Base-by-base conservation (phyloP, 2,888 invertebrate species). In the Ormyrus labotus region DNA sequence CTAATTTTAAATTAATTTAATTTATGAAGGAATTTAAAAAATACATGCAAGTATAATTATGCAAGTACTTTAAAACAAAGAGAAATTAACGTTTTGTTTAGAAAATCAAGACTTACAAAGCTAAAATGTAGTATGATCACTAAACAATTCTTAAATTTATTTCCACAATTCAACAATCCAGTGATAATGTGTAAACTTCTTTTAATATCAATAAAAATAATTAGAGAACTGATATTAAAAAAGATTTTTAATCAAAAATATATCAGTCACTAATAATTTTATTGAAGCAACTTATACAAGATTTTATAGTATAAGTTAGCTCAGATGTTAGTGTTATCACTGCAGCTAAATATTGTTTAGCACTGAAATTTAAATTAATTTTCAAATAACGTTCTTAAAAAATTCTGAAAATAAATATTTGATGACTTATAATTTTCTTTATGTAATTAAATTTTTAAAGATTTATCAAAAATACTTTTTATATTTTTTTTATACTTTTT, bases 81-180 rank as follows among this genome's bases (percentile, higher is more conserved):
- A 11, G 47, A 68, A 19, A 19, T 19, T 1, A 19, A 19, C 1
- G 19, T 19, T 19, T 2, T 19, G 1, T 19, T 19, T 19, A 19
- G 19, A 19, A 19, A 19, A 19, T 19, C 19, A 19, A 19, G 19
- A 19, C 19, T 19, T 19, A 19, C 1, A 19, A 19, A 19, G 19
- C 19, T 19, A 19, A 19, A 19, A 19, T 19, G 19, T 19, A 19
- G 19, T 19, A 19, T 1, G 19, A 19, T 19, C 19, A 19, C 19
- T 19, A 19, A 19, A 47, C 60, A 55, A 78, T 71, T 58, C 53
- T 47, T 58, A 57, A 78, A 7, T 57, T 75, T 34, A 19, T 19
- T 19, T 19, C 19, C 19, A 34, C 6, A n/a, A 47, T 69, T 80
- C 64, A 75, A 75, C 65, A 80, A 65, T 80, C 67, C 55, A 75